Evolutionary conservation across 2,113 vertebrate genomes (phyloP).

Genomic region (Antennarius striatus): DNA sequence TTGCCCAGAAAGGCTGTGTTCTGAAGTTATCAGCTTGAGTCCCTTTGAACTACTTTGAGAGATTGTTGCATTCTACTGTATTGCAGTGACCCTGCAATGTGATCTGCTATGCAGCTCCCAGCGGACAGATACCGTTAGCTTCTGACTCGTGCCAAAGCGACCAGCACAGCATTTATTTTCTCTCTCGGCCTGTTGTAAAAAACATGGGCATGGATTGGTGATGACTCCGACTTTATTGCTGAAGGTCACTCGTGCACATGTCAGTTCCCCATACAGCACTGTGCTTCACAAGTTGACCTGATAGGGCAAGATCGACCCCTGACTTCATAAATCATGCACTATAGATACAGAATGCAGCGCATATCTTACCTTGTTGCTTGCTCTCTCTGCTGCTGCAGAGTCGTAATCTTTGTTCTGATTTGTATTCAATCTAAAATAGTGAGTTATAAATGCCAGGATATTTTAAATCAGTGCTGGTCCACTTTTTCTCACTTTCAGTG

Average conservation of each 20-base stretch:
- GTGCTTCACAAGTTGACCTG: conserved; percentile 66
- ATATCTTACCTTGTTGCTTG: conserved; percentile 22
- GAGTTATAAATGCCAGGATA: neutral
- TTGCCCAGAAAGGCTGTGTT: neutral
- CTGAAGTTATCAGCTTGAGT: conserved; percentile 7
- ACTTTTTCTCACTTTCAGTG: neutral
- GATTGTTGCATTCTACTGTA: conserved; percentile 59
- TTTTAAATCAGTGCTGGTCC: neutral
- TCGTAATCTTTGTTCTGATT: neutral
- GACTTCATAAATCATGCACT: conserved; percentile 72
- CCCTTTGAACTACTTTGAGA: conserved; percentile 26
- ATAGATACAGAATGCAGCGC: conserved; percentile 28
- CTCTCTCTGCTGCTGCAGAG: conserved; percentile 21
- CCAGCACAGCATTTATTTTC: conserved; percentile 66
- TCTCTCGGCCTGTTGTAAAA: conserved; percentile 51
- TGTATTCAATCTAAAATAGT: neutral
- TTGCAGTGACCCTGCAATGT: conserved; percentile 74
- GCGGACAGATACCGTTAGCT: conserved; percentile 57
- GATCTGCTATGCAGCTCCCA: conserved; percentile 64
- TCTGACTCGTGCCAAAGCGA: conserved; percentile 52
- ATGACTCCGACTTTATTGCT: conserved; percentile 66
- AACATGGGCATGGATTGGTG: conserved; percentile 58
- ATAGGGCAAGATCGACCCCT: conserved; percentile 58
- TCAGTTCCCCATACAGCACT: conserved; percentile 52
- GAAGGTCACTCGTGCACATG: conserved; percentile 69